Evolutionary conservation across 2,797 vertebrate genomes (phyloP).

Genomic region (Limosa lapponica): DNA sequence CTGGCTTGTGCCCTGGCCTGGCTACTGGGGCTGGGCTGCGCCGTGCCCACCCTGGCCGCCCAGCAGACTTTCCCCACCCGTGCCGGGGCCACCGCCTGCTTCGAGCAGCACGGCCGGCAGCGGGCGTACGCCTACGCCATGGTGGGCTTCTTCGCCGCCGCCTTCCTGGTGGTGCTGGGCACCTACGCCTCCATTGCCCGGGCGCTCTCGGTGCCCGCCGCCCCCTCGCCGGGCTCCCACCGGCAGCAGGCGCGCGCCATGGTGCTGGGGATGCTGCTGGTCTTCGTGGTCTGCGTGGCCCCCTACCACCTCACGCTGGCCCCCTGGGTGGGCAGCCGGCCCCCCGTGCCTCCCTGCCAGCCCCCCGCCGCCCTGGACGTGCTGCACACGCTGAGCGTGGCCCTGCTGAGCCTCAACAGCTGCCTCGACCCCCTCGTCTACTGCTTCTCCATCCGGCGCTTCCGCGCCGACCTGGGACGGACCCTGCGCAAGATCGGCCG

Average conservation of each 20-base stretch:
- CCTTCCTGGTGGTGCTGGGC: conserved; percentile 69
- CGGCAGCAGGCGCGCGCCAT: conserved; percentile 47
- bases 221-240: background rate
- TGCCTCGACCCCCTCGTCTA: conserved; percentile 71
- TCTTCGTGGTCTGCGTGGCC: conserved; percentile 65
- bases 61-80: conserved; percentile 10
- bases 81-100: conserved; percentile 13
- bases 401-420: conserved; percentile 74
- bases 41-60: conserved; percentile 42
- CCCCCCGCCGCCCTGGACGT: background rate
- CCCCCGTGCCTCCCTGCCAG: background rate
- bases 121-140: conserved; percentile 16
- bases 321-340: conserved; percentile 56
- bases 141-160: conserved; percentile 19
- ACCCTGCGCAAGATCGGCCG: conserved; percentile 1
- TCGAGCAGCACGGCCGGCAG: conserved; percentile 36
- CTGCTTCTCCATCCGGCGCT: conserved; percentile 66
- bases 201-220: background rate
- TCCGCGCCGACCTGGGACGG: conserved; percentile 34
- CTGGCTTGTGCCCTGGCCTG: conserved; percentile 38
- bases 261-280: conserved; percentile 71
- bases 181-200: conserved; percentile 56
- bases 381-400: conserved; percentile 57
- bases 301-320: conserved; percentile 72
- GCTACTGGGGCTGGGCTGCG: conserved; percentile 55